These are phyloP conservation scores for Cirrhinus molitorella DNA, from an alignment of 2,797 vertebrate species.

Conservation along the genomic window DNA sequence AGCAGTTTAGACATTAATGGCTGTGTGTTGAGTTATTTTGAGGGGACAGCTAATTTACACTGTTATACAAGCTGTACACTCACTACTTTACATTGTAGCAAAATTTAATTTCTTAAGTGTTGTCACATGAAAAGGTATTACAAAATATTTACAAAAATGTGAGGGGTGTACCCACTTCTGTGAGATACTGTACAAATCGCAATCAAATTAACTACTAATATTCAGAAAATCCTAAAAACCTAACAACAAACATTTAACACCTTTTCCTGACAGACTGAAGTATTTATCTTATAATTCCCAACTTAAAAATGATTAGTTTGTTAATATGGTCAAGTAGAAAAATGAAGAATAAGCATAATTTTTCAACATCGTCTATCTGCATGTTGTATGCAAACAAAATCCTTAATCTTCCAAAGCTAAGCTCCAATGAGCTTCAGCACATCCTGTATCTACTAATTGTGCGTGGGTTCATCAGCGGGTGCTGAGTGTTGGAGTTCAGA, in stretches of 20 bases:
- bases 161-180: too few relatives aligned
- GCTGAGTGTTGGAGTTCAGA: constrained; percentile 15
- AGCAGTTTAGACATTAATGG: too few relatives aligned
- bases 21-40: too few relatives aligned
- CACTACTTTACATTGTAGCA: too few relatives aligned
- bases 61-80: too few relatives aligned
- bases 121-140: too few relatives aligned
- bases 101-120: too few relatives aligned
- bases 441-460: background rate
- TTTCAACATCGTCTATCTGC: background rate
- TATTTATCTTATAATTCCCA: background rate
- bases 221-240: background rate
- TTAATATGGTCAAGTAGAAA: background rate
- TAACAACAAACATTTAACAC: background rate
- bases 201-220: background rate
- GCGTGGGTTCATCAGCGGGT: background rate
- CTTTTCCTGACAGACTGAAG: background rate
- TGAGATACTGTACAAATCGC: too few relatives aligned
- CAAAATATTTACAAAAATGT: too few relatives aligned
- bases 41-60: too few relatives aligned
- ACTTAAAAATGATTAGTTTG: too few relatives aligned
- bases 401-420: background rate
- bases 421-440: background rate
- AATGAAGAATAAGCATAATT: background rate
- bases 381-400: background rate